Base-by-base conservation (phyloP, 1,140 invertebrate species). In the Temnothorax nylanderi region DNA sequence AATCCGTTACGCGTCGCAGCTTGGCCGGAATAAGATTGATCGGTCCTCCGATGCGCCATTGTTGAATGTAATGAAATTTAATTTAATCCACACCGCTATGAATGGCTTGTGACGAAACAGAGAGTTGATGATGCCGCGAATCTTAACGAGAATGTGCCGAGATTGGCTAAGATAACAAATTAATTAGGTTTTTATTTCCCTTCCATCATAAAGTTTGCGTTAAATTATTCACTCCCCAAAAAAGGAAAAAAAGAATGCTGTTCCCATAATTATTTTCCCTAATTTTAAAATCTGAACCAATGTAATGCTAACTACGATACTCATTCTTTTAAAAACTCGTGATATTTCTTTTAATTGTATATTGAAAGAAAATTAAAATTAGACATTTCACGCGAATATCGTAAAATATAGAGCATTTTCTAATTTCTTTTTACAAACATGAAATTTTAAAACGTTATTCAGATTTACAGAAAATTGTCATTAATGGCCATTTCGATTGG, bases 21-120 rank as follows among this genome's bases (percentile, higher is more conserved):
- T 13, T 18, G 32, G 51, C 3, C 37, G 65, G 64, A 47, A 58
- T 58, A 60, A 82, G 67, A 84, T 75, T 26, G 78, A 81, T 81
- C 26, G 54, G 32, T 16, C 41, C n/a, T 49, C 11, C 54, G 26
- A 74, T 74, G 62, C 44, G n/a, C n/a, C 21, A 80, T 80, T 80
- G 77, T 80, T 54, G 41, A 60, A 37, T 60, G 26, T 60, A 84
- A 62, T 74, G 41, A 75, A 74, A 84, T 75, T 75, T 75, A 84
- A 84, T 84, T 84, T 74, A 75, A 75, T 75, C 47, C 44, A 49
- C 69, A 62, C 41, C 47, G 34, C 11, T 47, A 26, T 21, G 10
- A 60, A 74, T 37, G 60, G n/a, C 54, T 62, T 16, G 32, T 62
- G 26, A 75, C n/a, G 41, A 82, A 82, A 44, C 7, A 18, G 37